Percentiles rank a stretch among this genome's conserved stretches.
phyloP scores from a whole-genome alignment of 2,797 vertebrate species.

The Oryzias dopingdopingensis region DNA sequence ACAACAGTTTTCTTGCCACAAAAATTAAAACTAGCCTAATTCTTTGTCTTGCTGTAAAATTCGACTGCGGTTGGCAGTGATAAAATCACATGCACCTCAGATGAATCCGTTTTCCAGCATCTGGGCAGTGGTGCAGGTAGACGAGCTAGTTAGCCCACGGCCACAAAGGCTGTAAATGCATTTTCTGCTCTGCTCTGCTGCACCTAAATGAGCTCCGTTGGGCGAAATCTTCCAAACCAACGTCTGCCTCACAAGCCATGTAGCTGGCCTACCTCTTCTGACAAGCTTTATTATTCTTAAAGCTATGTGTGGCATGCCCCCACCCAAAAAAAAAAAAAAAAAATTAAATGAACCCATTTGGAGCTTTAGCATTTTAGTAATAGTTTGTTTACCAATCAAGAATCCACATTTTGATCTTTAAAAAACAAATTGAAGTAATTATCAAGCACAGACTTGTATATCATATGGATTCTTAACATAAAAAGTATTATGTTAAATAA shows the following conservation, averaged over 20 bases:
- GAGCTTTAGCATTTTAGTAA: conserved; percentile 29
- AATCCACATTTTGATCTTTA: too few species aligned
- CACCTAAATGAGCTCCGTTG: conserved; percentile 47
- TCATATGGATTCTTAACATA: too few species aligned
- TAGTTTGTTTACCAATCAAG: background rate
- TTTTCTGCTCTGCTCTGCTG: conserved; percentile 52
- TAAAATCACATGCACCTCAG: conserved; percentile 21
- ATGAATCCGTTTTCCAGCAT: conserved; percentile 21
- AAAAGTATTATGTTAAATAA: too few species aligned
- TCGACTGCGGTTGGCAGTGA: conserved; percentile 16
- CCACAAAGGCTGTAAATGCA: conserved; percentile 48
- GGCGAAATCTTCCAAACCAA: conserved; percentile 44
- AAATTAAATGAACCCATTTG: conserved; percentile 20
- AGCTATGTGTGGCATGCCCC: conserved; percentile 19
- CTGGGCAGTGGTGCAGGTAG: conserved; percentile 31
- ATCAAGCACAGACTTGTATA: too few species aligned
- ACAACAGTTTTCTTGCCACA: conserved; percentile 7
- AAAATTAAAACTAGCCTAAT: background rate
- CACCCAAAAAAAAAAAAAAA: conserved; percentile 6
- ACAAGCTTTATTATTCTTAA: conserved; percentile 70
- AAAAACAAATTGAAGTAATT: too few species aligned
- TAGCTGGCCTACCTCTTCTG: conserved; percentile 45
- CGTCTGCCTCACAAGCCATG: conserved; percentile 59
- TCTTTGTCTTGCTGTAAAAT: conserved; percentile 8
- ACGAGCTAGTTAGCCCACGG: conserved; percentile 37